Conservation (phyloP, 2,797 vertebrate species). For the Danio albolineatus region DNA sequence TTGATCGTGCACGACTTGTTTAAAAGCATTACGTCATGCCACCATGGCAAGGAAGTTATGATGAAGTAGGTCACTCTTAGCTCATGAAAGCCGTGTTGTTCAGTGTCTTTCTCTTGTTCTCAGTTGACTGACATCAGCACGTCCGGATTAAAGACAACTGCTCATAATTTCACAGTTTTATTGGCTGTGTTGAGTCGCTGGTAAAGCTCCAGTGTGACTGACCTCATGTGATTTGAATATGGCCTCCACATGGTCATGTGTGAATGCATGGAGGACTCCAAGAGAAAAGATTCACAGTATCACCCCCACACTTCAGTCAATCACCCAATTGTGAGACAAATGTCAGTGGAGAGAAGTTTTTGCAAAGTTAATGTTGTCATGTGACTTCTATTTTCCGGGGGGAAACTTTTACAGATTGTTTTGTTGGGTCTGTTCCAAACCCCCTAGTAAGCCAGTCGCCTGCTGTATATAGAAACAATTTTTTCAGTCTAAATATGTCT, state of each 20-base stretch:
- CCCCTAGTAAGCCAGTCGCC: neutral
- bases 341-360: conserved; percentile 45
- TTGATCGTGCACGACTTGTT: neutral
- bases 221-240: conserved; percentile 53
- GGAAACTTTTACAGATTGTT: neutral
- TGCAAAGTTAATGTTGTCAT: conserved; percentile 1
- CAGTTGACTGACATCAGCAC: conserved; percentile 34
- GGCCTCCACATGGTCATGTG: conserved; percentile 25
- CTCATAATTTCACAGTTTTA: conserved; percentile 45
- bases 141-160: conserved; percentile 43
- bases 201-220: conserved; percentile 27
- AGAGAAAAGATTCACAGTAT: conserved; percentile 48
- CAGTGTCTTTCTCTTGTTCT: conserved; percentile 10
- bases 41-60: neutral
- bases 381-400: conserved; percentile 18
- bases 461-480: too few species aligned
- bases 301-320: conserved; percentile 44
- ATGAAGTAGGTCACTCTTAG: conserved; percentile 23
- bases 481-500: too few species aligned
- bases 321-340: conserved; percentile 53
- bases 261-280: conserved; percentile 27
- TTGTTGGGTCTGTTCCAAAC: neutral
- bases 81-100: conserved; percentile 47
- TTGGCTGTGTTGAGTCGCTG: conserved; percentile 20
- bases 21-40: neutral